Percentiles rank a stretch among this genome's conserved stretches.
phyloP scores from a whole-genome alignment of 2,888 invertebrate genomes.

The Tetranychus truncatus region DNA sequence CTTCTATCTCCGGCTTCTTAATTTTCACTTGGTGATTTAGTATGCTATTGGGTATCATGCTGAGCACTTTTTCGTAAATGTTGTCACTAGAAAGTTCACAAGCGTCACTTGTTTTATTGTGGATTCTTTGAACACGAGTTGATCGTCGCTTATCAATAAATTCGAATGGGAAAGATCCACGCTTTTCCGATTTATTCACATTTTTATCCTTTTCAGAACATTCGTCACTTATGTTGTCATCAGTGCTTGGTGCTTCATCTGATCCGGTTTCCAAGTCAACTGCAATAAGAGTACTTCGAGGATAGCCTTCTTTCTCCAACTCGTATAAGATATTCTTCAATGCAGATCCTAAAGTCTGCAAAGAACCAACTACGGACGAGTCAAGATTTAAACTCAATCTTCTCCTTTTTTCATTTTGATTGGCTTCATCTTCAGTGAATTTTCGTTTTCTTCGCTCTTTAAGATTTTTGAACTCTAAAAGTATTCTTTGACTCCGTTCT shows the following conservation, averaged over 20 bases:
- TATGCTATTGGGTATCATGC: background rate
- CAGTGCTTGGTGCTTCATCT: conserved; percentile 11
- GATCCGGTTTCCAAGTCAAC: background rate
- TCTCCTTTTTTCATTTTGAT: conserved; percentile 8
- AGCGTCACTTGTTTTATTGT: conserved; percentile 12
- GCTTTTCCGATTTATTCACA: background rate
- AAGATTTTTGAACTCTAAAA: conserved; percentile 2
- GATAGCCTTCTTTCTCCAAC: background rate
- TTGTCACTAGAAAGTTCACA: conserved; percentile 3
- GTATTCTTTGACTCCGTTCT: background rate
- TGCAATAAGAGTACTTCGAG: background rate
- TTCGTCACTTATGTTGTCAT: conserved; percentile 15
- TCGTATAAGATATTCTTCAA: conserved; percentile 2
- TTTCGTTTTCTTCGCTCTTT: conserved; percentile 12
- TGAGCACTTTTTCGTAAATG: conserved; percentile 3
- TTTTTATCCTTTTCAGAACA: background rate
- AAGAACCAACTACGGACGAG: background rate
- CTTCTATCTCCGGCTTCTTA: background rate
- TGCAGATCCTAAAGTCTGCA: background rate
- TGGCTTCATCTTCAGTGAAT: conserved; percentile 14
- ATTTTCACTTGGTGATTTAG: background rate
- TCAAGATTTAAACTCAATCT: conserved; percentile 14
- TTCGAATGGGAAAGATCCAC: conserved; percentile 19
- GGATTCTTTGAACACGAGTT: conserved; percentile 17
- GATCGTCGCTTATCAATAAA: conserved; percentile 22